These are phyloP conservation scores for Phenacoccus solenopsis DNA, from an alignment of 1,140 invertebrate genomes.

Conservation along the genomic window DNA sequence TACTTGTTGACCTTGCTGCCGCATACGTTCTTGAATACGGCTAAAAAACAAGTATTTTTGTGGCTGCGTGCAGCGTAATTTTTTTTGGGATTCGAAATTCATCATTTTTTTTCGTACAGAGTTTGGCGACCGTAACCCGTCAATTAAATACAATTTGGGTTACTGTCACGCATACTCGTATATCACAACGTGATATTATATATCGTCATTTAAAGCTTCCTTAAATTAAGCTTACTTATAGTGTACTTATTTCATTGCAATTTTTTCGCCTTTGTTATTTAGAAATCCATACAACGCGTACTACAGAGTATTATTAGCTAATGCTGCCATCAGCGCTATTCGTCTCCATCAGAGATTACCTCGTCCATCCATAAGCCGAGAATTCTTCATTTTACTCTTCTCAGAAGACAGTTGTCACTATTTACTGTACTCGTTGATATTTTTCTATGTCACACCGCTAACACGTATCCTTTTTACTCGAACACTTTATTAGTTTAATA, in stretches of 20 bases:
- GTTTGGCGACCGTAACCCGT: background rate
- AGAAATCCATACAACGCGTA: constrained; percentile 74
- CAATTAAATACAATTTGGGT: background rate
- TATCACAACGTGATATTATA: too few relatives aligned
- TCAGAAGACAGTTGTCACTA: constrained; percentile 94
- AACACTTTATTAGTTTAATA: background rate
- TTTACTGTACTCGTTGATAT: constrained; percentile 85
- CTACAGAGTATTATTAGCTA: constrained; percentile 79
- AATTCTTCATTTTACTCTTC: constrained; percentile 66
- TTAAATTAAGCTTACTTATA: too few relatives aligned
- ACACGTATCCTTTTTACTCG: constrained; percentile 68
- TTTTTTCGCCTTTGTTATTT: constrained; percentile 31
- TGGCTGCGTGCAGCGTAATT: background rate
- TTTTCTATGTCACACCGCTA: constrained; percentile 75
- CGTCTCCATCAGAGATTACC: constrained; percentile 86
- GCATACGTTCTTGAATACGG: background rate
- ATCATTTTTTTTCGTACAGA: background rate
- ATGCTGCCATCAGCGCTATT: constrained; percentile 84
- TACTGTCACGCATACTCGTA: background rate
- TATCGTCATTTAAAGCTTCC: too few relatives aligned
- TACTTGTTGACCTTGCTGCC: background rate
- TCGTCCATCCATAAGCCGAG: constrained; percentile 57
- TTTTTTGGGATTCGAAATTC: background rate
- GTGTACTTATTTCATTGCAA: background rate
- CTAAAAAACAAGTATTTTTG: constrained; percentile 1